These are phyloP conservation scores for Akabosia matsudoensis DNA, from an alignment of 1,140 invertebrate genomes.

Conservation along the genomic window DNA sequence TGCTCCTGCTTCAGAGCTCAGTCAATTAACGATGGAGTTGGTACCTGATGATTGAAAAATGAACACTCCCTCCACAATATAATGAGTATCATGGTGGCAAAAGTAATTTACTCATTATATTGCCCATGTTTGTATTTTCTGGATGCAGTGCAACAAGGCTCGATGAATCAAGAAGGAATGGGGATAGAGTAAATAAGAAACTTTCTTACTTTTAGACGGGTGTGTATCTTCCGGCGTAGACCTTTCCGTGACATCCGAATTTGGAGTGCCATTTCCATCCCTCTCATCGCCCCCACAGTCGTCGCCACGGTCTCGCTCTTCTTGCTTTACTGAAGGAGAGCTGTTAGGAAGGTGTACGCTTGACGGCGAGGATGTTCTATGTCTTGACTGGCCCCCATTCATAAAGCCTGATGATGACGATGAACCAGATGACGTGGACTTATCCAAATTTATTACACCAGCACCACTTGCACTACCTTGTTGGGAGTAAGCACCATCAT, in stretches of 20 bases:
- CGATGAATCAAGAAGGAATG: too few relatives aligned
- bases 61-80: too few relatives aligned
- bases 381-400: constrained; percentile 42
- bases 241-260: constrained; percentile 58
- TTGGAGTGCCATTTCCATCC: constrained; percentile 57
- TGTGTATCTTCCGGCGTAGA: constrained; percentile 58
- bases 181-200: background rate
- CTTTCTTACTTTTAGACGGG: constrained; percentile 40
- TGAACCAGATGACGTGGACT: constrained; percentile 3
- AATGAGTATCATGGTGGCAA: too few relatives aligned
- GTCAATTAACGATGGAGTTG: background rate
- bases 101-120: too few relatives aligned
- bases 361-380: constrained; percentile 42
- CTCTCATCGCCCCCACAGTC: constrained; percentile 50
- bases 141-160: too few relatives aligned
- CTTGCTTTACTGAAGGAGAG: background rate
- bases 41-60: background rate
- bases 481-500: constrained; percentile 19
- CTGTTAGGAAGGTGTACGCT: constrained; percentile 16
- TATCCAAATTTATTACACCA: constrained; percentile 20
- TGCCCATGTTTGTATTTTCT: too few relatives aligned
- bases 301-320: constrained; percentile 21
- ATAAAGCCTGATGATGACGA: constrained; percentile 27
- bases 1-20: background rate
- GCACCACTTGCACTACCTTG: constrained; percentile 14